phyloP scores from a whole-genome alignment of 1,140 invertebrate species.

The Pinna nobilis region DNA sequence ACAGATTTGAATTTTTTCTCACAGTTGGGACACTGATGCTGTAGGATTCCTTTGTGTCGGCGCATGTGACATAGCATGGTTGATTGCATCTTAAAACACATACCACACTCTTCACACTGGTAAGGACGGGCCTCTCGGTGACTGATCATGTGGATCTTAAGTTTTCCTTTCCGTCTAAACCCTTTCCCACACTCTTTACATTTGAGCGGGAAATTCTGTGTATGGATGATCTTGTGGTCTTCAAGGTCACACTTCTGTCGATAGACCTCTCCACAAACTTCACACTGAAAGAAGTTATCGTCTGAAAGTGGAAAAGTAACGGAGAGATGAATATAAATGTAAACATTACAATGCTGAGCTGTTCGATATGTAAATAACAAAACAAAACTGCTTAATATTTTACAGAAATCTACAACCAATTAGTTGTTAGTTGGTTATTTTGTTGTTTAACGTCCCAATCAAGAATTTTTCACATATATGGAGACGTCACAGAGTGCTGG shows the following conservation, averaged over 20 bases:
- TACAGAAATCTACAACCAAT: too few relatives aligned
- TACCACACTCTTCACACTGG: constrained; percentile 31
- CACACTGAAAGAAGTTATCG: too few relatives aligned
- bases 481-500: too few relatives aligned
- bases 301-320: too few relatives aligned
- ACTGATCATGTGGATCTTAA: constrained; percentile 16
- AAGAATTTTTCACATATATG: too few relatives aligned
- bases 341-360: too few relatives aligned
- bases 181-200: constrained; percentile 13
- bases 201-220: neutral
- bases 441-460: too few relatives aligned
- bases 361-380: neutral
- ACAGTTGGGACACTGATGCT: constrained; percentile 22
- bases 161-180: constrained; percentile 4
- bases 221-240: constrained; percentile 5
- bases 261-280: constrained; percentile 4
- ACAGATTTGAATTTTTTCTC: constrained; percentile 7
- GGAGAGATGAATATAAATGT: too few relatives aligned
- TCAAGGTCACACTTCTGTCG: neutral
- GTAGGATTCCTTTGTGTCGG: constrained; percentile 4
- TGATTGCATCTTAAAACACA: constrained; percentile 4
- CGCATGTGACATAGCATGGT: constrained; percentile 14
- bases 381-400: too few relatives aligned
- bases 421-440: too few relatives aligned
- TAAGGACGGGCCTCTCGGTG: neutral